Conservation (phyloP, 2,797 vertebrate genomes). For the Gymnocypris eckloni region DNA sequence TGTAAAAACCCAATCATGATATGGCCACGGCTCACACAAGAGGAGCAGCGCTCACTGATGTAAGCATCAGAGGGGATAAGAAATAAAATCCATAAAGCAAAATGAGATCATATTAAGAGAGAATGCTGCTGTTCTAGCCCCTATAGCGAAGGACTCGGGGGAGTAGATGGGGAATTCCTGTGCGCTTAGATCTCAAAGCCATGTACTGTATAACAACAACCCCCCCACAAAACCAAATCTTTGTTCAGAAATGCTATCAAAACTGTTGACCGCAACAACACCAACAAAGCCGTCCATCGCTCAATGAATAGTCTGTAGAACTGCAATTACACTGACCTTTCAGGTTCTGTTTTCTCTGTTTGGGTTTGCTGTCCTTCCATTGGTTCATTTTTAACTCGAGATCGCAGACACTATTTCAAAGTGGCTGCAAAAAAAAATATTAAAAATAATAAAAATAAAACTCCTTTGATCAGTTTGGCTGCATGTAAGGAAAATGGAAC, state of each 20-base stretch:
- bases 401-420: constrained; percentile 50
- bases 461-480: constrained; percentile 58
- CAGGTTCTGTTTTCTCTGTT: constrained; percentile 34
- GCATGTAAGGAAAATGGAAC: constrained; percentile 39
- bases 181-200: constrained; percentile 19
- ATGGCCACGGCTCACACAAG: constrained; percentile 42
- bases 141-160: constrained; percentile 16
- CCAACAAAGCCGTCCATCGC: constrained; percentile 22
- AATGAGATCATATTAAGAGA: constrained; percentile 50
- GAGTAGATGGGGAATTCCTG: constrained; percentile 37
- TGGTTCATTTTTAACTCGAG: constrained; percentile 15
- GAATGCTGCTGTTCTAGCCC: constrained; percentile 26
- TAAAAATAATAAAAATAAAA: constrained; percentile 4
- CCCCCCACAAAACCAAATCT: constrained; percentile 11
- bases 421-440: constrained; percentile 7
- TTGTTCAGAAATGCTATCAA: constrained; percentile 37
- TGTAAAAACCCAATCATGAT: constrained; percentile 50
- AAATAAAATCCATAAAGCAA: constrained; percentile 48
- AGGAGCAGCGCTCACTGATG: constrained; percentile 6
- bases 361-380: constrained; percentile 13
- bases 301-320: constrained; percentile 51
- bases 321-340: constrained; percentile 56
- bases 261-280: constrained; percentile 29
- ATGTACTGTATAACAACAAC: neutral
- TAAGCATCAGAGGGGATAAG: constrained; percentile 26